Evolutionary conservation across 2,797 vertebrate species (phyloP), one percentile per base, ranked within the genome.

Genomic region (Hylomyscus alleni): DNA sequence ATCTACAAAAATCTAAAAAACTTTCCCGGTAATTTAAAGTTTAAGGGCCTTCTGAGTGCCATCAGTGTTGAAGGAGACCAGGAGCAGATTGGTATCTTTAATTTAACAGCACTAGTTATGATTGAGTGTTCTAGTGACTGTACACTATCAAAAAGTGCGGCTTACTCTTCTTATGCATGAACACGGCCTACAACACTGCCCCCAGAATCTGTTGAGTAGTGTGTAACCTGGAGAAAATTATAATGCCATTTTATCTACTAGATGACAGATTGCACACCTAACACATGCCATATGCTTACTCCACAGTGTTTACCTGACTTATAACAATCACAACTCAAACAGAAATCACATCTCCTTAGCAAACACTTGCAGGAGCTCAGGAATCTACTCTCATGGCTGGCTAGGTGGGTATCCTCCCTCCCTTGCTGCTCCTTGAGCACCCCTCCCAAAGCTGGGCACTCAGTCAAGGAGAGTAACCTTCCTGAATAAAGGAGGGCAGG

Each of bases 1-100:
- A 13, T 87, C 90, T 83, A 81, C 86, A 95, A 90, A 85, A 96
- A 88, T 60, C 22, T 76, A 95, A 93, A 92, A 24, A 72, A 54
- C 0, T 24, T 91, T 75, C 85, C 90, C 76, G 84, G n/a, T 91
- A 77, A 87, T 54, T 91, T 80, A 89, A 81, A 67, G 34, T 8
- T 76, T 94, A 11, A 24, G 65, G 81, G 58, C 5, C 11, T 82
- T 92, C 47, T 76, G 14, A 76, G 6, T 75, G 62, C 24, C 17
- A 84, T 78, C 34, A 17, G 29, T 12, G 17, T 3, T 14, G 0
- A 50, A 47, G 26, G n/a, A 47, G 72, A 26, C 11, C 67, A 24
- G 34, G 2, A 3, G 54, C 47, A 52, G 81, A 47, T 50, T 31
- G 81, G 52, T n/a, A 26, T 65, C 78, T 93, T 85, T 72, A 92